Base-by-base conservation (phyloP, 1,140 invertebrate species). In the Lepidotrigona ventralis region DNA sequence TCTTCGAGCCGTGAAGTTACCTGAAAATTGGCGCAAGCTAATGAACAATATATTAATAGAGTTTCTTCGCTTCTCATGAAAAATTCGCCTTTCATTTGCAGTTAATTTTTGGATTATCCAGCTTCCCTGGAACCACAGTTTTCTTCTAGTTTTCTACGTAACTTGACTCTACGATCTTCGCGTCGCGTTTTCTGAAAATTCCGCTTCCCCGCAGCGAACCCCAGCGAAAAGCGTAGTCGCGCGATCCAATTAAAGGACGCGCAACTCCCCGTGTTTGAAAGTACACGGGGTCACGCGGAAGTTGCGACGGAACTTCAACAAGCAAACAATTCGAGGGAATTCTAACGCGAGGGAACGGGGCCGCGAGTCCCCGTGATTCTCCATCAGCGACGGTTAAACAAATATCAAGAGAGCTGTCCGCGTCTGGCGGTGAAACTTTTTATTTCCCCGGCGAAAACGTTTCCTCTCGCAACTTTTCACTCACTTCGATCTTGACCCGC, bases 401-500 rank as follows among this genome's bases (percentile, higher is more conserved):
- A 80, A n/a, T 15, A 56, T 23, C 23, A 63, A 33, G 46, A 15
- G 46, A 21, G 14, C 12, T 5, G 39, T 17, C 33, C 58, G 70
- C 19, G 21, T 46, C 14, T 17, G n/a, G 39, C 29, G 6, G 33
- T 9, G 15, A 46, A 79, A 33, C 26, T 73, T 81, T 46, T 81
- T 81, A 66, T 51, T 26, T 26, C 39, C 39, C 6, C 15, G 51
- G 39, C 73, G 71, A 8, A 58, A 33, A 76, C 29, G 19, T 29
- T 29, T 21, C 56, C 21, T 17, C 15, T 29, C 15, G 29, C 26
- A 66, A 66, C 53, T 81, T 81, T 68, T 73, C 46, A 76, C 80
- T 81, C 72, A 3, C 33, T 33, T 76, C 72, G 29, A 66, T 68
- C 80, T 76, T 68, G 71, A 76, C 63, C 63, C 73, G 53, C 33